These are phyloP conservation scores for Poeciliopsis presidionis DNA, from an alignment of 2,797 vertebrate genomes.

Conservation along the genomic window DNA sequence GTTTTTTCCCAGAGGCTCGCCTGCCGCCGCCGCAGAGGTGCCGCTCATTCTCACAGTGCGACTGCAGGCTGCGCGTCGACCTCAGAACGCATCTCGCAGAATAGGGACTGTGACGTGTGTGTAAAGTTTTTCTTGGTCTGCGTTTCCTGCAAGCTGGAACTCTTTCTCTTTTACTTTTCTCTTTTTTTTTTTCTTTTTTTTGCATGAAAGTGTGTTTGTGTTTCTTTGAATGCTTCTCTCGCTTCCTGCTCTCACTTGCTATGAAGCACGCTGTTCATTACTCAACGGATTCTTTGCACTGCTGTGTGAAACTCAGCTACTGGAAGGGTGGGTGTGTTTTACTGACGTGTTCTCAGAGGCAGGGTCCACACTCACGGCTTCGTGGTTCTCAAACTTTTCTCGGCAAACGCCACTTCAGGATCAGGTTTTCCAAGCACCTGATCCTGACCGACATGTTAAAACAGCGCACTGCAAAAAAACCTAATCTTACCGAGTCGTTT, in stretches of 20 bases:
- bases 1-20: slow-evolving; percentile 41
- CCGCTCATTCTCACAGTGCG: slow-evolving; percentile 31
- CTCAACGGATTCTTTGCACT: slow-evolving; percentile 25
- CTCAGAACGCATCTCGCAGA: slow-evolving; percentile 13
- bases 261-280: slow-evolving; percentile 47
- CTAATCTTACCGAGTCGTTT: too few species aligned
- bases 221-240: slow-evolving; percentile 22
- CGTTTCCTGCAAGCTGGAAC: slow-evolving; percentile 5
- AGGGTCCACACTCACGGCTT: neutral
- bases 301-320: slow-evolving; percentile 49
- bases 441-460: neutral
- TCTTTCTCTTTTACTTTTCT: neutral
- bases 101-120: slow-evolving; percentile 1
- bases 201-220: slow-evolving; percentile 37
- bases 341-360: slow-evolving; percentile 18
- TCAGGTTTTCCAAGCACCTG: neutral
- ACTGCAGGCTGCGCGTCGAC: slow-evolving; percentile 32
- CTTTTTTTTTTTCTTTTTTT: slow-evolving; percentile 1
- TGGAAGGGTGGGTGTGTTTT: slow-evolving; percentile 38
- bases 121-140: slow-evolving; percentile 14
- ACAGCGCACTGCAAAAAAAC: neutral
- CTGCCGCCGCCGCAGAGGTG: slow-evolving; percentile 41
- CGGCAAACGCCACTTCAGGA: neutral
- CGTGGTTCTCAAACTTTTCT: slow-evolving; percentile 1
- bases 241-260: slow-evolving; percentile 25